Evolutionary conservation across 2,113 vertebrate genomes (phyloP), one percentile per base, ranked within the genome.

Genomic region (Neopipo cinnamomea): DNA sequence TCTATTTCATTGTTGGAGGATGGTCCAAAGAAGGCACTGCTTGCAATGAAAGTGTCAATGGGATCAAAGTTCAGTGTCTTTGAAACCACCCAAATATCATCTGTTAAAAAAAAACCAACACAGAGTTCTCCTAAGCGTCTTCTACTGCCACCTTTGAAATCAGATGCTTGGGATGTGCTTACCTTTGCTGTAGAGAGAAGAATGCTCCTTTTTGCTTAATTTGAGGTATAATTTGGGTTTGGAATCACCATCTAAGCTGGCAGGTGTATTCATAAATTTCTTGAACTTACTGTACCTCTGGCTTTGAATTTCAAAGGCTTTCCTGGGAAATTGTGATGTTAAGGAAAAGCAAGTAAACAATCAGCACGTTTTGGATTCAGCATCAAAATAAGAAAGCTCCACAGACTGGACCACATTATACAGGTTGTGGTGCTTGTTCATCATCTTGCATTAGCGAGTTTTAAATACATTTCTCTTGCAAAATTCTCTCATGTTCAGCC

Each of bases 31-130:
- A 98, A 98, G 79, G 95, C 97, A 66, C 98, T 98, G 39, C 93
- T 97, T 24, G 98, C 98, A 61, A 98, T 97, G 77, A 98, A 98
- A 30, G 98, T 98, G 53, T 98, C 97, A 6, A 97, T 49, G n/a
- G 96, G 88, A 63, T 97, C 96, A 53, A 98, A 98, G 79, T 62
- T 96, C 30, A 98, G 89, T 46, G 98, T 98, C 96, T 98, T 98
- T 9, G 98, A 98, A 95, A 98, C 90, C 82, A 98, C 97, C 98
- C 98, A 98, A 41, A 98, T 97, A 55, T 98, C 98, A 96, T 98
- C 98, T 98, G 91, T 61, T 82, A 97, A 84, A 71, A 97, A 96
- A 61, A 19, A 96, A 63, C 19, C n/a, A 59, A 14, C 1, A 8
- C 5, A 95, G 55, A 37, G 30, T 63, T 67, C 52, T 89, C 56